These are phyloP conservation scores for Meteorus sp. DNA, from an alignment of 1,140 invertebrate species.

Conservation along the genomic window DNA sequence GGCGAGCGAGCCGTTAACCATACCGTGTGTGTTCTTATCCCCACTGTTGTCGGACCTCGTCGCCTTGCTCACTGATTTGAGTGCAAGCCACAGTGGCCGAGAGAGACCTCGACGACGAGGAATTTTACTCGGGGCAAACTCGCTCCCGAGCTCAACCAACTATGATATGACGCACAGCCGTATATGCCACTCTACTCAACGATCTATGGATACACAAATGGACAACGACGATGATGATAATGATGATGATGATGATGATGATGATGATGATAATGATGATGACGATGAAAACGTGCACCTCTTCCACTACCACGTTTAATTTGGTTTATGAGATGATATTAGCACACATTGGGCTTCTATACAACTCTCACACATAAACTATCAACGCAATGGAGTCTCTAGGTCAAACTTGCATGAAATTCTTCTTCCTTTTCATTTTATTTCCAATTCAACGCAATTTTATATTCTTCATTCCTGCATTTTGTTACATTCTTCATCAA, in stretches of 20 bases:
- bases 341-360: no score
- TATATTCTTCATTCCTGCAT: no score
- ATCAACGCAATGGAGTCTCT: conserved; percentile 52
- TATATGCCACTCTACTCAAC: neutral
- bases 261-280: neutral
- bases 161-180: no score
- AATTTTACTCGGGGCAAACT: conserved; percentile 55
- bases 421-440: conserved; percentile 13
- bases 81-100: conserved; percentile 13
- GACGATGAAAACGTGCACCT: neutral
- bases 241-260: neutral
- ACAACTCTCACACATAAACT: conserved; percentile 45
- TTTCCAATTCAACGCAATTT: neutral
- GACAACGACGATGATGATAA: no score
- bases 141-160: conserved; percentile 44
- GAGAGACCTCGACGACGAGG: conserved; percentile 45
- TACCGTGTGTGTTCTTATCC: conserved; percentile 28
- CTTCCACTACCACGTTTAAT: conserved; percentile 3
- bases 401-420: conserved; percentile 44
- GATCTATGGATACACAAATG: neutral
- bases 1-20: conserved; percentile 52
- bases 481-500: no score
- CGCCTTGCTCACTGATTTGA: conserved; percentile 2
- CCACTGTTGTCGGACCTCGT: neutral
- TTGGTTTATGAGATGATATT: conserved; percentile 43